Evolutionary conservation across 2,888 invertebrate genomes (phyloP), one percentile per base, ranked within the genome.

Genomic region (Autographa pulchrina): DNA sequence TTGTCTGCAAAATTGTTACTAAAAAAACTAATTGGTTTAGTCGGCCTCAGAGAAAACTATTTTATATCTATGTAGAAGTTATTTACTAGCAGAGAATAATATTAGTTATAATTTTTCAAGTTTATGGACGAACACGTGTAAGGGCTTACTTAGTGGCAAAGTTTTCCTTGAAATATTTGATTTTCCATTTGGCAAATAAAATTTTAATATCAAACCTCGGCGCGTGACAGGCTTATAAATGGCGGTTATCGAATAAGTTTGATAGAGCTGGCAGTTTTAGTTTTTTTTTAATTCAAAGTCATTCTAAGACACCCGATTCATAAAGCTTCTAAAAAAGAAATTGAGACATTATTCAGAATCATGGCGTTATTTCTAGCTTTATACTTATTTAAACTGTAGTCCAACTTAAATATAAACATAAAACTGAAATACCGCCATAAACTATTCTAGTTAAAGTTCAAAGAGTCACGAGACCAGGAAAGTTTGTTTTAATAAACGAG

Each of bases 381-480:
- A 11, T 38, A 38, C 38, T 38, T 11, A 11, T 11, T 9, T 38
- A 38, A 38, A 38, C 38, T 38, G 11, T 38, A 11, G 38, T 38
- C 38, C 2, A 38, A 38, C 9, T 38, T 38, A 20, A 41, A 43
- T 43, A 25, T 52, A 32, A n/a, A 5, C 32, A 52, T 63, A 52
- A 54, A 54, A 31, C 14, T 54, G 35, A 35, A 58, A 25, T 8
- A 43, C 31, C 25, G 31, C n/a, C 58, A 18, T 20, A 58, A 43
- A 72, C 75, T 62, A 70, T 70, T 72, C 72, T 72, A 75, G 74
- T 69, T 75, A 70, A 75, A 81, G 72, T 81, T 75, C 70, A 80
- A 75, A 80, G 65, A 70, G 61, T 68, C 65, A 68, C 63, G 66
- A 75, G 72, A 78, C 73, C 70, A 70, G 67, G 68, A 74, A 73